Base-by-base conservation (phyloP, 35 echinoderm and acorn worm species). In the Diadema setosum region DNA sequence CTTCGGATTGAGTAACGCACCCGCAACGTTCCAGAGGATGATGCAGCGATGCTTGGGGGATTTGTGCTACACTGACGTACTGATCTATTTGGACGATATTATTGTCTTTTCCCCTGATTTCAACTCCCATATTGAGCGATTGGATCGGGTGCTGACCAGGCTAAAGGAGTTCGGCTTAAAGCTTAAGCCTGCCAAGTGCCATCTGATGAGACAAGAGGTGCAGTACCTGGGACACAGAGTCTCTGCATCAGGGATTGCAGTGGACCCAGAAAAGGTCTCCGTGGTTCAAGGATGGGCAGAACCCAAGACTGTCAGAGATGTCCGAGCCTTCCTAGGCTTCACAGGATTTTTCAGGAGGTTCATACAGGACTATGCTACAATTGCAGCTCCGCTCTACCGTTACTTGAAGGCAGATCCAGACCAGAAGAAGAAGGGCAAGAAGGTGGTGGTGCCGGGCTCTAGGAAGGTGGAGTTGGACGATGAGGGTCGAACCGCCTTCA, bases 221-320 rank as follows among this genome's bases (percentile, higher is more conserved):
- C 75, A 90, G 45, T 94, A 94, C 42, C 65, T 93, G 9, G 85
- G 91, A 5, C 84, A 93, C 18, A 73, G 82, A 9, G 41, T 93
- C 14, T 89, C 75, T 3, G 80, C 21, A 15, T 34, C 58, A 14
- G 90, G 90, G 39, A 64, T 82, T 0, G 49, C 24, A n/a, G 20
- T 82, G 2, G 58, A 90, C 39, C 85, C 85, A 9, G 85, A 44
- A 25, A 87, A 87, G 65, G 27, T 87, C 18, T 74, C 30, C 21
- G 37, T 11, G 31, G 85, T 25, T 18, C 63, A 46, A 11, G 49
- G 20, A 5, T 83, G 81, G 42, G 24, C 81, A 16, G 14, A 7
- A 34, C 73, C 73, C 33, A 4, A 12, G 12, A 78, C 32, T 35
- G 73, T 36, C 7, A 30, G 42, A 30, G 73, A 78, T 49, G 83